Evolutionary conservation across 2,797 vertebrate genomes (phyloP), one percentile per base, ranked within the genome.

Genomic region (Premnoplex brunnescens): DNA sequence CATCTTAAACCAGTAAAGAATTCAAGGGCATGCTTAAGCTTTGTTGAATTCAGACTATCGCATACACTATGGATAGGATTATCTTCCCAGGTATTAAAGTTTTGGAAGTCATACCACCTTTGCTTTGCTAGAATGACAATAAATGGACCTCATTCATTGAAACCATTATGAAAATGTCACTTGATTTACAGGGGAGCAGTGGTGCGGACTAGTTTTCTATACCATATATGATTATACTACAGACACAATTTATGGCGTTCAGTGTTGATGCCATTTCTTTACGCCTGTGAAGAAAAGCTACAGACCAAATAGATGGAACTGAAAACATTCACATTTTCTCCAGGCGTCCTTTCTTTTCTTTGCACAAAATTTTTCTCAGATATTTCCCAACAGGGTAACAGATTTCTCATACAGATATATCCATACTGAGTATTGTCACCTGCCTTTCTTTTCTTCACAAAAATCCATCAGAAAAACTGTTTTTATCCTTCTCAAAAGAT

Each of bases 11-110:
- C 15, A 59, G 14, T 20, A 80, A 87, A 82, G 4, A 15, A 48
- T 69, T 86, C 55, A 69, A 75, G 12, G 1, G 0, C 6, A 17
- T 58, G 7, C 2, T 56, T 89, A 56, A 58, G 4, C 12, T 84
- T 73, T 52, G 3, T 41, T 72, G 41, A 59, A 67, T 59, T 14
- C 14, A 60, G 17, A 28, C 32, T 78, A 18, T 32, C 10, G 41
- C 3, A 14, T 30, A 14, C 3, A 8, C 4, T 39, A 9, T 1
- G 1, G 22, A 46, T 46, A 34, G 7, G 3, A 46, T 34, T 36
- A n/a, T 10, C 8, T 80, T 72, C 54, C 14, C n/a, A 82, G 28
- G 6, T 5, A 43, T 51, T 67, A 39, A 30, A 10, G 15, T 87
- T 66, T 59, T 39, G 28, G 43, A 85, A 64, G 12, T 18, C 24